Base-by-base conservation (phyloP, 1,140 invertebrate genomes). In the Armadillidium nasatum region DNA sequence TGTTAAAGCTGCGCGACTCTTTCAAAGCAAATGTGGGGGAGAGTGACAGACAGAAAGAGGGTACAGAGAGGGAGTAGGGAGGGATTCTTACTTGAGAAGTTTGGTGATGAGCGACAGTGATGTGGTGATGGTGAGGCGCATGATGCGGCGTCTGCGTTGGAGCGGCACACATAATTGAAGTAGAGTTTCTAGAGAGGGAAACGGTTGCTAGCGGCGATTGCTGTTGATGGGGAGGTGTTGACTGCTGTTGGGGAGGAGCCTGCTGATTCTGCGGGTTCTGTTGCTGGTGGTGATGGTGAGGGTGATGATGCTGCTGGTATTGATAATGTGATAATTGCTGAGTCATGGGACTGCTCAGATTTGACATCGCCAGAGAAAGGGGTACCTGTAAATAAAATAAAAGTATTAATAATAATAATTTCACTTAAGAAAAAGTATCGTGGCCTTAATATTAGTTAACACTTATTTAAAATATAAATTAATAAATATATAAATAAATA, bases 61-160 rank as follows among this genome's bases (percentile, higher is more conserved):
- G 33, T 33, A 33, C 6, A 33, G 33, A 33, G 33, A 33, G 6
- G 33, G 33, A 33, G 33, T 3, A 33, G 33, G 33, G 33, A 60
- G 19, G 19, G 19, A 60, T 7, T 60, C 50, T 60, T 60, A 60
- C 50, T 19, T 60, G 50, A 60, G 50, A 60, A 60, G 11, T 60
- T 60, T 60, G 50, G 50, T 60, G 50, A 60, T 60, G 50, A 60
- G 50, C 50, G 50, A 60, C 50, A 19, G 50, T 60, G 50, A 60
- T 60, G 50, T 60, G 50, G 19, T 60, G 50, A 15, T 60, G 50
- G 50, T 60, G 50, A 7, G 11, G 50, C 11, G 50, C 11, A 60
- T 60, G 50, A 60, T 60, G 50, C 19, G 11, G 50, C 11, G 50
- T 19, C 19, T 60, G 50, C 50, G 50, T 60, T 15, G 50, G 50